Conservation (phyloP, 1,140 invertebrate species). For the Neodiprion virginianus region DNA sequence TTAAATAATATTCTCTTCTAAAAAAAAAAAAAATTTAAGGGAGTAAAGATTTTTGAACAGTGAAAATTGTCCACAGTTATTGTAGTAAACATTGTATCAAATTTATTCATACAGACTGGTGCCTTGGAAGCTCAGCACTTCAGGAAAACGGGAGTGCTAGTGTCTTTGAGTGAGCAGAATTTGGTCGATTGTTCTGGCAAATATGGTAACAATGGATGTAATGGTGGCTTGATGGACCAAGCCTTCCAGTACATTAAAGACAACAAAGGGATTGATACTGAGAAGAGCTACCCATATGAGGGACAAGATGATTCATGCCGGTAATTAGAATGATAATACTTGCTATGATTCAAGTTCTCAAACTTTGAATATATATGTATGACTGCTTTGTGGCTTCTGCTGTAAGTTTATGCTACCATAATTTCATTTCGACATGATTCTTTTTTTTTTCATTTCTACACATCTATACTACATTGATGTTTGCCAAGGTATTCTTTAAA, state of each 20-base stretch:
- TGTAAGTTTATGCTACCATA: neutral
- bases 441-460: too few relatives aligned
- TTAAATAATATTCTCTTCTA: neutral
- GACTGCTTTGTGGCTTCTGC: neutral
- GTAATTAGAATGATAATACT: slow-evolving; percentile 21
- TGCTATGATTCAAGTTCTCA: neutral
- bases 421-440: neutral
- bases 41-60: slow-evolving; percentile 3
- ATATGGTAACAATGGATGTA: slow-evolving; percentile 95
- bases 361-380: slow-evolving; percentile 17
- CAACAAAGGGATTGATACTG: slow-evolving; percentile 91
- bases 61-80: neutral
- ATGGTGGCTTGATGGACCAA: slow-evolving; percentile 94
- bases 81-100: neutral
- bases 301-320: slow-evolving; percentile 76
- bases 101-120: slow-evolving; percentile 75
- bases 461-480: too few relatives aligned
- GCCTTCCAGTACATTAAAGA: slow-evolving; percentile 92
- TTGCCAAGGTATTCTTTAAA: too few relatives aligned
- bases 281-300: slow-evolving; percentile 90
- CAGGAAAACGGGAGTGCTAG: slow-evolving; percentile 80
- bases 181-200: slow-evolving; percentile 90
- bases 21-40: neutral
- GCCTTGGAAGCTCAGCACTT: slow-evolving; percentile 96
- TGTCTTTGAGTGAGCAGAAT: slow-evolving; percentile 97